Evolutionary conservation across 2,888 invertebrate species (phyloP).

Genomic region (Mesorhabditis belari): DNA sequence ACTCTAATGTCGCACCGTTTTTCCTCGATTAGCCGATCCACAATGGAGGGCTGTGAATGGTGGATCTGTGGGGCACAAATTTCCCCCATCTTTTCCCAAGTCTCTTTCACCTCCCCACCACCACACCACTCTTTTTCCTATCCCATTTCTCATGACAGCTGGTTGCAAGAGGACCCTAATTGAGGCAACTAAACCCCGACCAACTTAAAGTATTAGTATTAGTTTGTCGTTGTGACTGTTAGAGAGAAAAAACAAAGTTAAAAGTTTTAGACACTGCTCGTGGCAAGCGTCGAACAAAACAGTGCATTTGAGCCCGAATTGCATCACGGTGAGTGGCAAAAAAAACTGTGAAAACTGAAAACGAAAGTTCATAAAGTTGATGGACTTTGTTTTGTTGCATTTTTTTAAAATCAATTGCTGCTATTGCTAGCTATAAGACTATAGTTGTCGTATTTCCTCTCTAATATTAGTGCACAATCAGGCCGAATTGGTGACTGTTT

Average conservation of each 20-base stretch:
- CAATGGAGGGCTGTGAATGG: not conserved
- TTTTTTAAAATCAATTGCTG: no score
- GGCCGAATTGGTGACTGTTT: no score
- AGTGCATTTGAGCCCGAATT: slow-evolving; percentile 8
- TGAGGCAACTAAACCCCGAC: not conserved
- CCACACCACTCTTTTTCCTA: no score
- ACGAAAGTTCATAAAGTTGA: no score
- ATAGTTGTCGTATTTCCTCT: no score
- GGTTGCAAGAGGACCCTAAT: not conserved
- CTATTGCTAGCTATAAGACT: no score
- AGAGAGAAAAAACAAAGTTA: not conserved
- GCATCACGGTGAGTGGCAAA: slow-evolving; percentile 6
- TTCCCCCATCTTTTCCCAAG: no score
- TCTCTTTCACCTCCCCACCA: no score
- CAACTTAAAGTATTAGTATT: no score
- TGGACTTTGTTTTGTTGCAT: no score
- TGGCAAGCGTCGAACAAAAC: slow-evolving; percentile 12
- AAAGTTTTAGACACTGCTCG: slow-evolving; percentile 8
- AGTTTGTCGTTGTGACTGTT: not conserved
- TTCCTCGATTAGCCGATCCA: not conserved
- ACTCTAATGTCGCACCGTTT: not conserved
- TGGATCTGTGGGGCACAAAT: not conserved
- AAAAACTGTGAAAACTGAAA: not conserved
- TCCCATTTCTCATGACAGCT: not conserved
- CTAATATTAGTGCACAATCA: no score